Evolutionary conservation across 1,140 invertebrate genomes (phyloP), one percentile per base, ranked within the genome.

Genomic region (Zophobas morio): DNA sequence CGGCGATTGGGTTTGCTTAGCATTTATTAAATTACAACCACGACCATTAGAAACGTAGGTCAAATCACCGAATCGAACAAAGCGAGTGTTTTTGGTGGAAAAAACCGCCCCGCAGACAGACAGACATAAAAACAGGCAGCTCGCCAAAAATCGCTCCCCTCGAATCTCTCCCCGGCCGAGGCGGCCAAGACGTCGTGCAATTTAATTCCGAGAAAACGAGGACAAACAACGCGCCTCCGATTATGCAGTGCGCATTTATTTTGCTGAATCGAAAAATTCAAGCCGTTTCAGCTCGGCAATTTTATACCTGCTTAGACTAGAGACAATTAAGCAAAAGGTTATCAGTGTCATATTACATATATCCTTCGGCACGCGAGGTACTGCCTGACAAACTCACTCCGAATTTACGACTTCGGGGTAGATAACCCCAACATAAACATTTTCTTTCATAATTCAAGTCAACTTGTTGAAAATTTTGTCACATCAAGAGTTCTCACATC

Each of bases 261-360:
- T 33, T 54, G 53, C 53, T 54, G 20, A 54, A 34, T n/a, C 6
- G 33, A 34, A 34, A 54, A 54, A 54, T 54, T 54, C 53, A 34
- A 54, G 8, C 6, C 53, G 20, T 54, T 34, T 54, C 53, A 54
- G 20, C 51, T 53, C n/a, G 20, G 33, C 49, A 20, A 20, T 20
- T 20, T 20, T 20, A 20, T 20, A 20, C 20, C 20, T 20, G 20
- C 20, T 20, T 20, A 20, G 20, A 20, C 20, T 20, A 20, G 20
- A 20, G 53, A 54, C 32, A 33, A 32, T 54, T 54, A 54, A 54
- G 53, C 53, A 54, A 54, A 54, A 54, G 53, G 32, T 54, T 54
- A 54, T 54, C 53, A 54, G 32, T 54, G 53, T 34, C 53, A 54
- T 34, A 32, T 33, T 54, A 54, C 20, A 20, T 54, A 54, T 34